phyloP scores from a whole-genome alignment of 2,888 invertebrate genomes.

The Drosophila prostipennis region DNA sequence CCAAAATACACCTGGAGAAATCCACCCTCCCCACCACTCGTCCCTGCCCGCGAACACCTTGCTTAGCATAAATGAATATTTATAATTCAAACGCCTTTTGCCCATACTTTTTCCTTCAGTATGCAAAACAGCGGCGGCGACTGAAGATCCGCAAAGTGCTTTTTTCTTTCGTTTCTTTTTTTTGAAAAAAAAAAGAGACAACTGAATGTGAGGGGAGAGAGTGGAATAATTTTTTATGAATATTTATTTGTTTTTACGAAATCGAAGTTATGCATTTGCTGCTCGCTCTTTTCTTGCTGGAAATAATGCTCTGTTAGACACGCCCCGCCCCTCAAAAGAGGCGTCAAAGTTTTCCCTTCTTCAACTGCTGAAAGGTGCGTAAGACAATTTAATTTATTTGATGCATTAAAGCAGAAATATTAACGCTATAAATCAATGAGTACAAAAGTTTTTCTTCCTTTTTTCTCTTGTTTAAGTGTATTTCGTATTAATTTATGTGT shows the following conservation, averaged over 20 bases:
- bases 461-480: slow-evolving; percentile 66
- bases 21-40: slow-evolving; percentile 27
- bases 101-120: slow-evolving; percentile 13
- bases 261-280: slow-evolving; percentile 77
- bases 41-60: slow-evolving; percentile 4
- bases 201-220: slow-evolving; percentile 31
- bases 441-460: slow-evolving; percentile 33
- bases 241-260: slow-evolving; percentile 76
- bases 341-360: slow-evolving; percentile 62
- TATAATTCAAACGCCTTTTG: slow-evolving; percentile 69
- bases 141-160: slow-evolving; percentile 68
- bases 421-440: slow-evolving; percentile 75
- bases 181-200: background rate
- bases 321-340: slow-evolving; percentile 26
- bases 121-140: slow-evolving; percentile 41
- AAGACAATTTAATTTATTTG: slow-evolving; percentile 80
- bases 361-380: slow-evolving; percentile 70
- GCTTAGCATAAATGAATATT: slow-evolving; percentile 79
- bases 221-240: slow-evolving; percentile 69
- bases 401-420: slow-evolving; percentile 78
- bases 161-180: slow-evolving; percentile 24
- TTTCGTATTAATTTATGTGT: slow-evolving; percentile 74
- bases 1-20: slow-evolving; percentile 65
- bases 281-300: slow-evolving; percentile 22
- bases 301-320: slow-evolving; percentile 33